Evolutionary conservation across 2,797 vertebrate species (phyloP), one percentile per base, ranked within the genome.

Genomic region (Hoplostethus atlanticus): DNA sequence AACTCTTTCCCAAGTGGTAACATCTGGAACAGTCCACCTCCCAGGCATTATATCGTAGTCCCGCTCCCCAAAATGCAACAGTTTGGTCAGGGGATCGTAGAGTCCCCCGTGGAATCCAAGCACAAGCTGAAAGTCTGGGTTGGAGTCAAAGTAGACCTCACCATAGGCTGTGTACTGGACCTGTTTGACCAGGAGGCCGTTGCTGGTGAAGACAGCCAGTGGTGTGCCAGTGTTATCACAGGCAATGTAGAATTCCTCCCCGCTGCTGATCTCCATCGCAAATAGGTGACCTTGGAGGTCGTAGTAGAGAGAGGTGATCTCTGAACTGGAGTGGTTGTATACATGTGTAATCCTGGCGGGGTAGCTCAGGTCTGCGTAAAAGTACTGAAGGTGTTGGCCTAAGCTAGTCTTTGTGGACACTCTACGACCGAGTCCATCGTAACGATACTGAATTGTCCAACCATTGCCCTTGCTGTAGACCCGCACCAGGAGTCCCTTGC

Each of bases 161-260:
- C 98, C 98, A 0, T 98, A 99, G 0, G 98, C 98, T 0, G 98
- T 99, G 85, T 99, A 99, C 62, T 99, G 98, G n/a, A 99, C 95
- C 93, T 99, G 97, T 76, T 99, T 99, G 34, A 99, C 94, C 93
- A 99, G 95, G 2, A 97, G 95, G 34, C 98, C 98, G 0, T 99
- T 98, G 89, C 97, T 99, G 76, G 97, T 99, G 85, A 99, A 99
- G 68, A 99, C 96, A 1, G 97, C 98, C 80, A 99, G 71, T 0
- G 98, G 98, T 0, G 98, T 98, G 13, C 98, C 98, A 0, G 97
- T 98, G 84, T 99, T 99, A 83, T 99, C 98, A 0, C 97, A 98
- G 0, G 98, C 98, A 4, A 99, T 97, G 90, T 99, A 99, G 91
- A 98, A 99, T 89, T 99, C 98, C 1, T 98, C 96, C 6, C 98